Percentiles rank a stretch among this genome's conserved stretches.
Conservation (phyloP, 2,888 invertebrate genomes). For the Cataglyphis rosenhaueri region DNA sequence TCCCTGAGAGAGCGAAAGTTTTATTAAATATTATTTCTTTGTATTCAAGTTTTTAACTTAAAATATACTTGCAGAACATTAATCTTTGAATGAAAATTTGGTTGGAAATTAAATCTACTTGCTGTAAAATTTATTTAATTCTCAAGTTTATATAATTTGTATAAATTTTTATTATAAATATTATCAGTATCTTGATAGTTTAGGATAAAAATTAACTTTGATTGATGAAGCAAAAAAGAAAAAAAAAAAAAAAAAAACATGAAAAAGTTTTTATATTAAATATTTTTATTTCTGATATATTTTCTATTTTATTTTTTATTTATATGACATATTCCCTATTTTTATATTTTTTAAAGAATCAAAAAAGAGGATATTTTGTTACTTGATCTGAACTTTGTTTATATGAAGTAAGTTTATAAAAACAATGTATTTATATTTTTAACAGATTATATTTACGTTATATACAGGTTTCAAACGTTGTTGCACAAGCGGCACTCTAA, state of each 20-base stretch:
- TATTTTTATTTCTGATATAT: conserved; percentile 1
- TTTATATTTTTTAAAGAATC: background rate
- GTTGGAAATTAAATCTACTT: background rate
- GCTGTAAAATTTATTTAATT: background rate
- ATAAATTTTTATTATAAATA: background rate
- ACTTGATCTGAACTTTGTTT: background rate
- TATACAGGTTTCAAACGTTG: conserved; percentile 11
- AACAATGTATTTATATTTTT: conserved; percentile 1
- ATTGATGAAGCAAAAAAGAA: background rate
- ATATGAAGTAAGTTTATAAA: background rate
- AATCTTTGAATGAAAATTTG: background rate
- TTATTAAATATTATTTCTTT: background rate
- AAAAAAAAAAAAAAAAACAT: background rate
- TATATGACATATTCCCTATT: background rate
- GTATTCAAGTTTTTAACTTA: background rate
- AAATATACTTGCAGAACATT: background rate
- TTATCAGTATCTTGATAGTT: background rate
- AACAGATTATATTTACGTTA: background rate
- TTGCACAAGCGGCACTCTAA: conserved; percentile 5
- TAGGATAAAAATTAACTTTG: background rate
- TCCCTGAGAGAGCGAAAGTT: background rate
- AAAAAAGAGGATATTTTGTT: background rate
- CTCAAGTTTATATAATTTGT: background rate
- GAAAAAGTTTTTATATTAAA: background rate
- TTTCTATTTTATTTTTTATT: background rate